phyloP scores from a whole-genome alignment of 1,140 invertebrate genomes.

The Atta texana region DNA sequence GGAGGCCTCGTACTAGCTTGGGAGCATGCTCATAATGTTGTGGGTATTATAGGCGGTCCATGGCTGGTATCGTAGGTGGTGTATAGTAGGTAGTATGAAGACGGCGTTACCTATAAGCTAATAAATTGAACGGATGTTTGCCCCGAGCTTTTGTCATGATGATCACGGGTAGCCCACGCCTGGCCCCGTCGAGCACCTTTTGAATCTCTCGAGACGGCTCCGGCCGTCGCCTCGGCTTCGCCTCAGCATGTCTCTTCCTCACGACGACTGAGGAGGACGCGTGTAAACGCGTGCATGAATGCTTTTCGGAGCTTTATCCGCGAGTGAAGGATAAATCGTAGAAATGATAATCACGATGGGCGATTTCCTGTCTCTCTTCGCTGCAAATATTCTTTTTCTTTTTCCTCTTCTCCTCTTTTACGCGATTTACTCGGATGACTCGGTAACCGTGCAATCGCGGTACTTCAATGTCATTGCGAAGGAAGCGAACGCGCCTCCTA shows the following conservation, averaged over 20 bases:
- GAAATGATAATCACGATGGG: conserved; percentile 58
- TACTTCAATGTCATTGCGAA: background rate
- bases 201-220: conserved; percentile 73
- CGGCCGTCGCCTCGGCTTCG: background rate
- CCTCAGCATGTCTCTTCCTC: conserved; percentile 7
- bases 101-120: conserved; percentile 81
- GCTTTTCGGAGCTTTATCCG: conserved; percentile 47
- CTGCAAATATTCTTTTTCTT: background rate
- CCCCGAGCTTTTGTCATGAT: conserved; percentile 84
- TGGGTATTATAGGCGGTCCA: conserved; percentile 71
- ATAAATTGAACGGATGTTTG: conserved; percentile 85
- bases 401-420: background rate
- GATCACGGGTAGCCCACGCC: conserved; percentile 82
- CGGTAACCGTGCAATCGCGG: conserved; percentile 30
- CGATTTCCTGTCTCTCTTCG: conserved; percentile 44
- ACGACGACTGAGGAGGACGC: conserved; percentile 22
- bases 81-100: conserved; percentile 73
- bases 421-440: conserved; percentile 40
- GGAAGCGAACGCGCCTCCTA: background rate
- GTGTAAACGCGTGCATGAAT: conserved; percentile 52
- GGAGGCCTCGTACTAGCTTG: conserved; percentile 54
- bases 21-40: conserved; percentile 73
- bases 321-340: conserved; percentile 53
- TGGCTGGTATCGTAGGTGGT: conserved; percentile 74
- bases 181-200: conserved; percentile 73